A percentile compares a stretch with the other conserved stretches of the same genome.
These are phyloP conservation scores for Drosophila serrata DNA, from an alignment of 1,140 invertebrate genomes.

Conservation along the genomic window DNA sequence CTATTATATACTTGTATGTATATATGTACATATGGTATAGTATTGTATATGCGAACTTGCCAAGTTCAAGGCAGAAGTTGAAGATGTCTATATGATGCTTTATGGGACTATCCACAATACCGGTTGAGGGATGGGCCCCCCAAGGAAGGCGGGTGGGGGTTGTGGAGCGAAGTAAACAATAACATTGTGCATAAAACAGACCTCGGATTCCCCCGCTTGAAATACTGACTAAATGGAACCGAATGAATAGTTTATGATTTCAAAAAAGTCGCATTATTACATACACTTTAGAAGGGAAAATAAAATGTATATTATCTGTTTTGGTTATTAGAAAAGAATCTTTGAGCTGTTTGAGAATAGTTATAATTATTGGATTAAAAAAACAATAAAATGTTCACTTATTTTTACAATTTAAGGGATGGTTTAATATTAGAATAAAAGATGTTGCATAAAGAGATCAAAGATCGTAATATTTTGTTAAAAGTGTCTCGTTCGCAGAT, in stretches of 20 bases:
- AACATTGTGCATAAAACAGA: conserved; percentile 47
- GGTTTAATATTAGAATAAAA: not conserved
- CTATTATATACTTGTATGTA: conserved; percentile 8
- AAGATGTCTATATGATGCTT: conserved; percentile 62
- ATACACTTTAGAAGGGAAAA: conserved; percentile 8
- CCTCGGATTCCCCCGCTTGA: conserved; percentile 10
- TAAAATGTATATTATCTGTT: not conserved
- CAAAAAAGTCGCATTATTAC: not conserved
- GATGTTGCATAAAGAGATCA: no score
- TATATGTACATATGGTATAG: not conserved
- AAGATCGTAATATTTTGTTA: no score
- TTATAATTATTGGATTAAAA: no score
- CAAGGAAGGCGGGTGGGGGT: conserved; percentile 34
- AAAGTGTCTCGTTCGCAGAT: no score
- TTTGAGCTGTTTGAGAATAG: no score
- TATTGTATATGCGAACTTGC: conserved; percentile 47
- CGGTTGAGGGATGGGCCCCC: conserved; percentile 49
- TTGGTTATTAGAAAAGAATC: not conserved
- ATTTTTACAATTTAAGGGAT: no score
- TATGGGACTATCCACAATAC: conserved; percentile 43
- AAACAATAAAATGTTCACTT: no score
- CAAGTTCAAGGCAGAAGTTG: conserved; percentile 72
- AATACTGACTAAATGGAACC: conserved; percentile 25
- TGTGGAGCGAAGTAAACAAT: conserved; percentile 32
- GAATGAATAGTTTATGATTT: not conserved